These are phyloP conservation scores for Euthynnus affinis DNA, from an alignment of 2,797 vertebrate species.

Conservation along the genomic window DNA sequence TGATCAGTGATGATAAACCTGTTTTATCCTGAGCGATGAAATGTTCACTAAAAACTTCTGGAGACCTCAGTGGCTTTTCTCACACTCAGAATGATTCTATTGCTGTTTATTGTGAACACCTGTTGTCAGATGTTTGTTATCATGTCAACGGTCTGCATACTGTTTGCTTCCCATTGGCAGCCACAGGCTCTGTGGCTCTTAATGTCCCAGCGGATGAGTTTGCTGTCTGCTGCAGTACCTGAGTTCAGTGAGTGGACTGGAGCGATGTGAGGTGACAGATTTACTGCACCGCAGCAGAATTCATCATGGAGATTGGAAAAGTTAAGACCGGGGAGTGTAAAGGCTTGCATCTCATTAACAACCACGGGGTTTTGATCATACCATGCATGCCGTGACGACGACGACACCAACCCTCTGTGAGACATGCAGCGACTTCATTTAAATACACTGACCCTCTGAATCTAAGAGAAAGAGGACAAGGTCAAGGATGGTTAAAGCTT, in stretches of 20 bases:
- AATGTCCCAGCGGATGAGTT: not conserved
- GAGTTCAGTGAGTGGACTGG: not conserved
- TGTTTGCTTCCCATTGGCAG: not conserved
- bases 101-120: not conserved
- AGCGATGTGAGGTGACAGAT: slow-evolving; percentile 18
- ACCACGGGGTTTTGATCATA: slow-evolving; percentile 30
- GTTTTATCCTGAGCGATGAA: not conserved
- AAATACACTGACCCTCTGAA: slow-evolving; percentile 19
- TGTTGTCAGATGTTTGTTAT: not conserved
- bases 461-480: not conserved
- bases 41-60: not conserved
- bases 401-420: not conserved
- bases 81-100: not conserved
- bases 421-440: not conserved
- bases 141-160: accelerated
- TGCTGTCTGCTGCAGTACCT: not conserved
- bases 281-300: slow-evolving; percentile 14
- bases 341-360: slow-evolving; percentile 28
- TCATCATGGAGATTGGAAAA: slow-evolving; percentile 39
- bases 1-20: not conserved
- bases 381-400: not conserved
- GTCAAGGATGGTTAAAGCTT: not conserved
- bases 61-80: not conserved
- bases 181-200: not conserved
- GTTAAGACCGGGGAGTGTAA: slow-evolving; percentile 6